Percentiles rank a stretch among this genome's conserved stretches.
Conservation (phyloP, 2,113 vertebrate species). For the Myotis lucifugus region DNA sequence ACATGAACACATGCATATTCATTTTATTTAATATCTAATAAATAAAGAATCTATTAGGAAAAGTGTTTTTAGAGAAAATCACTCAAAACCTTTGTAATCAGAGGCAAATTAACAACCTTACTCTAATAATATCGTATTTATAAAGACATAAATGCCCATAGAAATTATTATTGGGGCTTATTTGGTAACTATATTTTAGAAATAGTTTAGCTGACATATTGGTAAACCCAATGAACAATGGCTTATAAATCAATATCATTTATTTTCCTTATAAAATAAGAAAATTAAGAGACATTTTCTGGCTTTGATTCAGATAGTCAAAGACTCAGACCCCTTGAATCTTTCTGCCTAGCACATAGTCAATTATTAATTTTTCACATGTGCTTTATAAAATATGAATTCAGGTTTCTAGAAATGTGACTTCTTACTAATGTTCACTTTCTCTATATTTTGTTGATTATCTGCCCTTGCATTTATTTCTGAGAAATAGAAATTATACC, state of each 20-base stretch:
- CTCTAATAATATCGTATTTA: not conserved
- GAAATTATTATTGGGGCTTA: not conserved
- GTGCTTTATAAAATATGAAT: not conserved
- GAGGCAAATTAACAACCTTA: not conserved
- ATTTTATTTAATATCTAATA: not conserved
- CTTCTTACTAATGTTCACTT: not conserved
- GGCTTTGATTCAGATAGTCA: not conserved
- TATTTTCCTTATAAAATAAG: constrained; percentile 12
- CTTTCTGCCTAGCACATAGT: not conserved
- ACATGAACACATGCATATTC: not conserved
- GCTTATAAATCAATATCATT: not conserved
- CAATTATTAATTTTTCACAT: not conserved
- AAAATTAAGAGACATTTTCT: not conserved
- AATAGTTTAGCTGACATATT: not conserved
- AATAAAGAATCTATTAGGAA: not conserved
- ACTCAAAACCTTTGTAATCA: not conserved
- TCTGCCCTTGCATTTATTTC: not conserved
- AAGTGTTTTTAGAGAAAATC: not conserved
- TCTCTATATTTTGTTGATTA: not conserved
- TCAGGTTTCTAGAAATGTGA: not conserved
- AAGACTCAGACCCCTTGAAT: not conserved
- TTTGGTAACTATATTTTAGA: not conserved
- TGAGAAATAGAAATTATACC: constrained; percentile 8
- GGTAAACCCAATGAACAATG: not conserved
- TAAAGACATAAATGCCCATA: not conserved